phyloP scores from a whole-genome alignment of 2,888 invertebrate genomes.

The Cremastobaeus sp. region DNA sequence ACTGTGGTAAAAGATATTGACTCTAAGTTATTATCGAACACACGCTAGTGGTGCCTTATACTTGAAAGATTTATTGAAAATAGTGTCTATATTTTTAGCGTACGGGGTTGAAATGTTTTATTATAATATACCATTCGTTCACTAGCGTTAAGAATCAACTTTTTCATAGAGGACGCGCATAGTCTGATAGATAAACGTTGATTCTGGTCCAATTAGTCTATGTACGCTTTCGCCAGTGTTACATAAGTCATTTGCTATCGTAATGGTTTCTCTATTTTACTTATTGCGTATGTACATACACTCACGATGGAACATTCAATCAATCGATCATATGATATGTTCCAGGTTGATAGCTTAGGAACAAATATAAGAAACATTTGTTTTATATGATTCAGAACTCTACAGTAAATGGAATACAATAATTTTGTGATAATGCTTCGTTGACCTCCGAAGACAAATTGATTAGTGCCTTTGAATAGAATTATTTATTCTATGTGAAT shows the following conservation, averaged over 20 bases:
- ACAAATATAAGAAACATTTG: too few species aligned
- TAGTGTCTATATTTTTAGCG: conserved; percentile 40
- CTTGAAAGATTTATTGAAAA: conserved; percentile 39
- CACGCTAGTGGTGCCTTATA: conserved; percentile 37
- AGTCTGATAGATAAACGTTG: conserved; percentile 15
- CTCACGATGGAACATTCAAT: conserved; percentile 6
- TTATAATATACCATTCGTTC: conserved; percentile 34
- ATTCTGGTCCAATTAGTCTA: conserved; percentile 26
- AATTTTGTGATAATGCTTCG: conserved; percentile 38
- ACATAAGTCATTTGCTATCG: conserved; percentile 37
- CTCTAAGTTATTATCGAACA: conserved; percentile 27
- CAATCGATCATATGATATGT: conserved; percentile 10
- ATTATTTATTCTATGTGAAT: conserved; percentile 42
- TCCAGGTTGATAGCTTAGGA: conserved; percentile 20
- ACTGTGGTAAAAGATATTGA: conserved; percentile 33
- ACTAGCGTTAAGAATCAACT: conserved; percentile 36
- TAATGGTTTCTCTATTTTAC: conserved; percentile 21
- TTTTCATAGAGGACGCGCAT: conserved; percentile 10
- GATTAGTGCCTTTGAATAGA: conserved; percentile 45
- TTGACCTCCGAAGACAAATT: conserved; percentile 4
- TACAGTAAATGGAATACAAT: conserved; percentile 16
- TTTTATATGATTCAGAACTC: conserved; percentile 12
- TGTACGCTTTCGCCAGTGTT: conserved; percentile 7
- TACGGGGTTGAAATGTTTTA: conserved; percentile 30
- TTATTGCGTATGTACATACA: conserved; percentile 37